Base-by-base conservation (phyloP, 2,797 vertebrate genomes). In the Spatula clypeata region DNA sequence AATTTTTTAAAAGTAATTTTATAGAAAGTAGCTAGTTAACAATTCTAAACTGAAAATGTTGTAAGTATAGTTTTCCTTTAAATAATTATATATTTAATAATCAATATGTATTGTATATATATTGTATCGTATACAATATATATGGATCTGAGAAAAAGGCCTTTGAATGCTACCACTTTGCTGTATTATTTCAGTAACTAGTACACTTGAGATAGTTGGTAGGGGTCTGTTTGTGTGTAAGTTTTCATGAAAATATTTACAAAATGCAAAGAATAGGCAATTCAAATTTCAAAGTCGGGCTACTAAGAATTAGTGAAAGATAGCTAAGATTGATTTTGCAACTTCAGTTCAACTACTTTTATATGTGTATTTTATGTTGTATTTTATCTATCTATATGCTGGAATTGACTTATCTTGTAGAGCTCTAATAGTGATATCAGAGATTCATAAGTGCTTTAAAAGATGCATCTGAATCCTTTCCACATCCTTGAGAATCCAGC, bases 171-270 rank as follows among this genome's bases (percentile, higher is more conserved):
- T 80, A 12, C 11, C 1, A 7, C 75, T 91, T 75, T 79, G 13
- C 62, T 90, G 67, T 21, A 36, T 32, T 94, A 57, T 82, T 92
- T 87, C 36, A 90, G 27, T 60, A 36, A 32, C 26, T 21, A 27
- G 18, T n/a, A 36, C 13, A 81, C 32, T 2, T 89, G n/a, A 0
- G 2, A 11, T 5, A 27, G 57, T 76, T 73, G 45, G 8, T 55
- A 40, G 51, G 14, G 5, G 8, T 1, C 7, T 7, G 17, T 2
- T 0, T n/a, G 14, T 69, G 9, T n/a, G 24, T 24, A 7, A 1
- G 1, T 32, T 17, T 26, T 80, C 27, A 74, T 51, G n/a, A 73
- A 74, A 91, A 49, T 36, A 57, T 26, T 57, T 70, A 62, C 51
- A 79, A 67, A 47, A n/a, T 17, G 8, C 13, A 42, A 81, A 51